phyloP scores from a whole-genome alignment of 1,140 invertebrate genomes.

The Macrosteles quadrilineatus region DNA sequence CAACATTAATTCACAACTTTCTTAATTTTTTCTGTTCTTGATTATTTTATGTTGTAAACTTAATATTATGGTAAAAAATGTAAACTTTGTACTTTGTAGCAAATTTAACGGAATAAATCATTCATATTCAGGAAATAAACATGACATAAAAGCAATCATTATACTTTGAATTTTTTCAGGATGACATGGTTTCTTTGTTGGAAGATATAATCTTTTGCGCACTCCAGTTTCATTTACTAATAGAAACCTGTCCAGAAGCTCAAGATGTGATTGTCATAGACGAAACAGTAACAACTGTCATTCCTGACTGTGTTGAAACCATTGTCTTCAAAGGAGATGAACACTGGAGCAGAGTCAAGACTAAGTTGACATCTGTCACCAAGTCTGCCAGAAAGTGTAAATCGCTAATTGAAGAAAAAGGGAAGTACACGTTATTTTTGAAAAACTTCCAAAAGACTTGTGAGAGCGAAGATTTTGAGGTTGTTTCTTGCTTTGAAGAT shows the following conservation, averaged over 20 bases:
- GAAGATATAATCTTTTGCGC: slow-evolving; percentile 54
- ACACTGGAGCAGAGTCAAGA: slow-evolving; percentile 33
- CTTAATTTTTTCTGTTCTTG: too few species aligned
- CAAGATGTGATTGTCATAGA: slow-evolving; percentile 37
- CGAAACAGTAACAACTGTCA: background rate
- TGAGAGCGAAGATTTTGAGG: background rate
- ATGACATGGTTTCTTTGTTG: slow-evolving; percentile 44
- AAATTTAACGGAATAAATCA: too few species aligned
- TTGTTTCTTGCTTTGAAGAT: background rate
- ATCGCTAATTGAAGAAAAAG: background rate
- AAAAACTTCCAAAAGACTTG: background rate
- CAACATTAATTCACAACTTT: too few species aligned
- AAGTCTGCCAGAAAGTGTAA: slow-evolving; percentile 19
- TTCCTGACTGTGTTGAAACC: background rate
- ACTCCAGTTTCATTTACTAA: slow-evolving; percentile 60
- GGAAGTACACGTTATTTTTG: slow-evolving; percentile 22
- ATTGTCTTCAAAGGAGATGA: slow-evolving; percentile 25
- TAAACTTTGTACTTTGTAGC: too few species aligned
- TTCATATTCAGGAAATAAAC: too few species aligned
- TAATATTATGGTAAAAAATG: too few species aligned
- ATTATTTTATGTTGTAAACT: too few species aligned
- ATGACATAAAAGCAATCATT: too few species aligned
- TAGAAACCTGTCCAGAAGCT: slow-evolving; percentile 61
- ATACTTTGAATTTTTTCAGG: slow-evolving; percentile 22
- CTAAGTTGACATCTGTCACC: slow-evolving; percentile 24